These are phyloP conservation scores for Bucorvus abyssinicus DNA, from an alignment of 2,797 vertebrate genomes.

Conservation along the genomic window DNA sequence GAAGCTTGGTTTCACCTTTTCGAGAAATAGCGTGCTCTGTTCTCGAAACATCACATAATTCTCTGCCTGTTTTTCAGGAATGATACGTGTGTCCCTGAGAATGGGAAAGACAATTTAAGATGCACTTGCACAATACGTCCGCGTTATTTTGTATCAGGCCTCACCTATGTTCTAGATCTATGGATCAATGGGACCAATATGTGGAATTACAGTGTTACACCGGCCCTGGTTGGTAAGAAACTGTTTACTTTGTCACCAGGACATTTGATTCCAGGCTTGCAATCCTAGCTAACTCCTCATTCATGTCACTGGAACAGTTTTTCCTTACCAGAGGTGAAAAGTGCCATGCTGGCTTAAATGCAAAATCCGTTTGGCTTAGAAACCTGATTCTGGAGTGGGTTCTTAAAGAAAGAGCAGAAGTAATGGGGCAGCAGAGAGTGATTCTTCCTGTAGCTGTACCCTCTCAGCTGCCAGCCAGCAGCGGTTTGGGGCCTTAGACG, in stretches of 20 bases:
- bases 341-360: neutral
- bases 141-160: neutral
- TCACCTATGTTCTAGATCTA: neutral
- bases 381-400: neutral
- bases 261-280: neutral
- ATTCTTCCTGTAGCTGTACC: neutral
- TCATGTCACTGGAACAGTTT: neutral
- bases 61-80: conserved; percentile 43
- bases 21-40: neutral
- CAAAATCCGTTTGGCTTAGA: neutral
- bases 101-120: neutral
- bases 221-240: conserved; percentile 49
- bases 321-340: neutral
- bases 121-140: conserved; percentile 29
- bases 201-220: neutral
- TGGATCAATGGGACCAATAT: neutral
- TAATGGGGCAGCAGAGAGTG: neutral
- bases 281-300: neutral
- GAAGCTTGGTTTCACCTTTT: neutral
- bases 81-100: neutral
- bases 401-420: neutral
- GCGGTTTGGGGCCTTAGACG: neutral
- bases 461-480: neutral
- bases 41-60: neutral
- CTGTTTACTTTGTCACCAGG: neutral